Evolutionary conservation across 2,797 vertebrate genomes (phyloP), one percentile per base, ranked within the genome.

Genomic region (Amphiprion clarkii): DNA sequence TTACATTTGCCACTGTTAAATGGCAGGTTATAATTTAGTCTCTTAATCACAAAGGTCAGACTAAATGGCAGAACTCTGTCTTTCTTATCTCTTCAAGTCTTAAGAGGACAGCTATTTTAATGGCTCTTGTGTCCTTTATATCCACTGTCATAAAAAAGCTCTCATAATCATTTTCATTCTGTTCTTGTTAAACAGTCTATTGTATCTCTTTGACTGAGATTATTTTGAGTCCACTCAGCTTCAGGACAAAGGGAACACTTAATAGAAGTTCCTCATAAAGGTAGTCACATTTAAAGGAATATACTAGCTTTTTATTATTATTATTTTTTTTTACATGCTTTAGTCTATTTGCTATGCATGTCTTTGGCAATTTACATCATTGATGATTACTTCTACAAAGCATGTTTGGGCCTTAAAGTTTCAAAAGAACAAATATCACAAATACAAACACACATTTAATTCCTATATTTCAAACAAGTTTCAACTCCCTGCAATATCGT

Each of bases 121-220:
- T 76, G 51, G 65, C 76, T 72, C 44, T 44, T 48, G 21, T 76
- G 70, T 75, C 71, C 67, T 80, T 70, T 75, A 55, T 55, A 73
- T 79, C 66, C 78, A 79, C 60, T 82, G 78, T 89, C 82, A 61
- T 67, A 60, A 79, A 60, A 88, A 86, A 33, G 84, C 87, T 75
- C 55, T 53, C 70, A 68, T 75, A 82, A 89, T 87, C 90, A 85
- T 78, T 89, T 86, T 69, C 39, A 68, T 87, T 87, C 74, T 78
- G 46, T 72, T 85, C 76, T 71, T 51, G 3, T 66, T 67, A 25
- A 79, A 72, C 44, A 51, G 67, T 51, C 65, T 84, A 14, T 56
- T 49, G 62, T 78, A 67, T 80, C 76, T 69, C 70, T 25, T 17
- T 46, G 29, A n/a, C 21, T 57, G 27, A 73, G 54, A 71, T 81